Evolutionary conservation across 2,888 invertebrate species (phyloP).

Genomic region (Platycheirus rosarum): DNA sequence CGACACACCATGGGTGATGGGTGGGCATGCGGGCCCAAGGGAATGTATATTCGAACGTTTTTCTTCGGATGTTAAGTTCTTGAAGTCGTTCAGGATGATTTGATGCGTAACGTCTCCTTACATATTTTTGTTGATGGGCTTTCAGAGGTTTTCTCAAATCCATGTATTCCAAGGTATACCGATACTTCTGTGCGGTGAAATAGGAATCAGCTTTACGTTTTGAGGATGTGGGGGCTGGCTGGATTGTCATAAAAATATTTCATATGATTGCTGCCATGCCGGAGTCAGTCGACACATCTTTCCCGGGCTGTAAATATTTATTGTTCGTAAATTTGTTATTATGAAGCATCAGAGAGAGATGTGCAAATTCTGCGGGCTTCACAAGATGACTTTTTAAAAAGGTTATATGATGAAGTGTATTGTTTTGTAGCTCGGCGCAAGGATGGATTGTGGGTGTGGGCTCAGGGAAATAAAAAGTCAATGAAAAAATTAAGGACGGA

Average conservation of each 20-base stretch:
- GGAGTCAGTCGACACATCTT: conserved; percentile 48
- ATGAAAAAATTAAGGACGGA: not conserved
- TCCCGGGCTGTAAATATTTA: conserved; percentile 69
- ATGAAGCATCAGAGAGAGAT: conserved; percentile 50
- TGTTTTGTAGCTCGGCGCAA: conserved; percentile 6
- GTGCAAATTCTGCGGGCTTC: conserved; percentile 33
- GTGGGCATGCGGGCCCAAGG: not conserved
- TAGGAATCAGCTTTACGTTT: conserved; percentile 57
- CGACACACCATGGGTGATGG: not conserved
- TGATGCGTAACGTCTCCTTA: conserved; percentile 63
- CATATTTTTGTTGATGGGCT: conserved; percentile 39
- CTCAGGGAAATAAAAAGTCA: not conserved
- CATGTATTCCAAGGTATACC: conserved; percentile 5
- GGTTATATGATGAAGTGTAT: conserved; percentile 51
- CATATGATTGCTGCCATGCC: conserved; percentile 44
- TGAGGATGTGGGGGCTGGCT: conserved; percentile 52
- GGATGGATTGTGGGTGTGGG: not conserved
- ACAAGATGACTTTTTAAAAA: conserved; percentile 65
- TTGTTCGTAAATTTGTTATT: conserved; percentile 73
- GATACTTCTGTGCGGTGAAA: conserved; percentile 60
- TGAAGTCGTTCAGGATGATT: conserved; percentile 20
- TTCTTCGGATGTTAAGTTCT: conserved; percentile 18
- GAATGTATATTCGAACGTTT: conserved; percentile 4
- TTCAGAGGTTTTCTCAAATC: conserved; percentile 23
- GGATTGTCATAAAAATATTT: conserved; percentile 71